Base-by-base conservation (phyloP, 2,888 invertebrate species). In the Polydesmus complanatus region DNA sequence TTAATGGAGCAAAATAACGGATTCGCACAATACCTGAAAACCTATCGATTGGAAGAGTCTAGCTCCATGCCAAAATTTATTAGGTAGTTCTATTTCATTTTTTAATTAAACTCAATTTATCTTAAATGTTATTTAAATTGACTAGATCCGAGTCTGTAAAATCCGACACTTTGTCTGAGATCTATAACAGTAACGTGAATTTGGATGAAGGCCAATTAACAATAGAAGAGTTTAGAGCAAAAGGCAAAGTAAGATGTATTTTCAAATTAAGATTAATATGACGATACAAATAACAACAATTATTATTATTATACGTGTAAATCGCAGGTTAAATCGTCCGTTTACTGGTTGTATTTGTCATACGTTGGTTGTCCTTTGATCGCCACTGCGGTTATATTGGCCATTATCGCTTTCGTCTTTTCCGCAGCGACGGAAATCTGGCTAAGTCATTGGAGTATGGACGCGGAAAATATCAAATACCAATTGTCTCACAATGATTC, bases 311-410 rank as follows among this genome's bases (percentile, higher is more conserved):
- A n/a, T n/a, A n/a, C n/a, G n/a, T n/a, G n/a, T n/a, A n/a, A n/a
- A n/a, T n/a, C 14, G 37, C 37, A 37, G 37, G 14, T 57, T 5
- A 59, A 48, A 2, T 23, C 23, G 1, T 50, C 48, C 65, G 74
- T 75, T 0, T 95, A 95, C 76, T 81, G 86, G 68, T 86, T 89
- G 73, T 97, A 96, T 73, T 78, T 93, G 66, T 81, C 27, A 37
- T 54, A 59, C 25, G 19, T 54, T 11, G 59, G 59, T 8, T 56
- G 25, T 19, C 2, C 51, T 18, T 19, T 25, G 14, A 27, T 51
- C 22, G 21, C 25, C 22, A 19, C 51, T 21, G 1, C 26, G 0
- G 51, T n/a, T 8, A 23, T 58, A 3, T 21, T 58, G 51, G 26
- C 22, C 14, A 51, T 22, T 18, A 22, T 50, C 11, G 27, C 57